Evolutionary conservation across 2,888 invertebrate genomes (phyloP).

Genomic region (Eumerus sabulonum): DNA sequence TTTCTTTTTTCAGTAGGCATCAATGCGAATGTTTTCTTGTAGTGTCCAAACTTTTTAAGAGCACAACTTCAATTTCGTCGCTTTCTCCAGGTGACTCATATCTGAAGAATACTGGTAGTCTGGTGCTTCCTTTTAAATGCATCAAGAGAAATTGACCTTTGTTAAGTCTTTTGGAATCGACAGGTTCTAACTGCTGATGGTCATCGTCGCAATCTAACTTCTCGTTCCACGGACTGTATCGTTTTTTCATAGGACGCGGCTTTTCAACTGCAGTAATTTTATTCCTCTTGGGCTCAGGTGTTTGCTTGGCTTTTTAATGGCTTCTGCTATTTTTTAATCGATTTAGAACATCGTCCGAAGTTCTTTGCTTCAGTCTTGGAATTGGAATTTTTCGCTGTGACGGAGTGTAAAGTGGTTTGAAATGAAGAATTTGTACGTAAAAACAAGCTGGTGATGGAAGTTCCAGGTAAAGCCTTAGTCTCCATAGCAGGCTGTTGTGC

Average conservation of each 20-base stretch:
- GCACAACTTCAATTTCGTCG: slow-evolving; percentile 22
- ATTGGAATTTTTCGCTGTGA: slow-evolving; percentile 12
- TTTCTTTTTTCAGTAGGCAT: slow-evolving; percentile 10
- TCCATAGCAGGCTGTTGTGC: slow-evolving; percentile 22
- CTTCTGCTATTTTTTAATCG: not conserved
- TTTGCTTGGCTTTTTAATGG: not conserved
- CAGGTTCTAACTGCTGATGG: slow-evolving; percentile 12
- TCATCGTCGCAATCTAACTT: slow-evolving; percentile 12
- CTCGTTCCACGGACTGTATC: slow-evolving; percentile 9
- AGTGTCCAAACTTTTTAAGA: slow-evolving; percentile 25
- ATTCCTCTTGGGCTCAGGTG: not conserved
- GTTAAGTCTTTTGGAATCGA: slow-evolving; percentile 11
- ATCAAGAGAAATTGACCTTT: slow-evolving; percentile 24
- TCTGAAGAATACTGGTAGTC: slow-evolving; percentile 11
- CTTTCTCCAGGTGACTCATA: slow-evolving; percentile 21
- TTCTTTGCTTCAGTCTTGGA: slow-evolving; percentile 10
- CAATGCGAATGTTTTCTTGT: slow-evolving; percentile 29
- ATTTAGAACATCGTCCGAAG: slow-evolving; percentile 6
- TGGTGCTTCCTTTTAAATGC: slow-evolving; percentile 18
- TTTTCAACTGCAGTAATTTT: not conserved
- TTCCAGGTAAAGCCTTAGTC: slow-evolving; percentile 10
- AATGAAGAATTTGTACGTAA: slow-evolving; percentile 22
- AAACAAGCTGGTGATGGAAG: slow-evolving; percentile 22
- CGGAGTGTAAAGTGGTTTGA: slow-evolving; percentile 18
- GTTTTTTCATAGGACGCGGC: not conserved